These are phyloP conservation scores for Iguana delicatissima DNA, from an alignment of 2,797 vertebrate species.

Conservation along the genomic window DNA sequence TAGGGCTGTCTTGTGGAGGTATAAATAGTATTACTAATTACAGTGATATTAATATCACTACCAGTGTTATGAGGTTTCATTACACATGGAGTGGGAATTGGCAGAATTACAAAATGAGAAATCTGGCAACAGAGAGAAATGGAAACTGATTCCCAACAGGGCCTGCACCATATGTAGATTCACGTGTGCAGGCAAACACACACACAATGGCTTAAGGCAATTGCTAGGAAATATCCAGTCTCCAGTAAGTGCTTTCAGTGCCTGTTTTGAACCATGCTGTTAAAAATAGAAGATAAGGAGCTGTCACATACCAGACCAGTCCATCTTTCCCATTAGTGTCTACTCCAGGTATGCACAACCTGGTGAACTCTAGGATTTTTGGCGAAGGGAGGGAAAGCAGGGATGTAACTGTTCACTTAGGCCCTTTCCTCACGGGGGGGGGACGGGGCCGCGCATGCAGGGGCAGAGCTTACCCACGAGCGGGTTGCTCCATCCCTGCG, in stretches of 20 bases:
- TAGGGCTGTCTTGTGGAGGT: slow-evolving; percentile 43
- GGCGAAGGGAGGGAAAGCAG: too few relatives aligned
- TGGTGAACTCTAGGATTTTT: too few relatives aligned
- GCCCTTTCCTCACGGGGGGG: too few relatives aligned
- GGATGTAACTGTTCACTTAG: too few relatives aligned
- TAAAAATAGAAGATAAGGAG: too few relatives aligned
- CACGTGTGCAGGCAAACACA: not conserved
- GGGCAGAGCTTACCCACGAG: too few relatives aligned
- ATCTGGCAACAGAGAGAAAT: slow-evolving; percentile 26
- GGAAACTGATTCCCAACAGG: slow-evolving; percentile 10
- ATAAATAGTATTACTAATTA: slow-evolving; percentile 68
- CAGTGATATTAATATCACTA: slow-evolving; percentile 55
- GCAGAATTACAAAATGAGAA: slow-evolving; percentile 53
- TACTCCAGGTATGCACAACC: too few relatives aligned
- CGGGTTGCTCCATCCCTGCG: too few relatives aligned
- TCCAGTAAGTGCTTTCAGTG: too few relatives aligned
- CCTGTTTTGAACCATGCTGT: too few relatives aligned
- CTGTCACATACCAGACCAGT: not conserved
- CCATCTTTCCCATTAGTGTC: too few relatives aligned
- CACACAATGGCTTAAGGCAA: not conserved
- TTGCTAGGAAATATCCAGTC: not conserved
- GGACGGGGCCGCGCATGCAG: too few relatives aligned
- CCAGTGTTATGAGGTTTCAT: slow-evolving; percentile 48
- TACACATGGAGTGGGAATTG: slow-evolving; percentile 47
- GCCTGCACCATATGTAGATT: slow-evolving; percentile 10